A percentile compares a stretch with the other conserved stretches of the same genome.
Conservation (phyloP, 2,113 vertebrate genomes). For the Pluvianellus socialis region DNA sequence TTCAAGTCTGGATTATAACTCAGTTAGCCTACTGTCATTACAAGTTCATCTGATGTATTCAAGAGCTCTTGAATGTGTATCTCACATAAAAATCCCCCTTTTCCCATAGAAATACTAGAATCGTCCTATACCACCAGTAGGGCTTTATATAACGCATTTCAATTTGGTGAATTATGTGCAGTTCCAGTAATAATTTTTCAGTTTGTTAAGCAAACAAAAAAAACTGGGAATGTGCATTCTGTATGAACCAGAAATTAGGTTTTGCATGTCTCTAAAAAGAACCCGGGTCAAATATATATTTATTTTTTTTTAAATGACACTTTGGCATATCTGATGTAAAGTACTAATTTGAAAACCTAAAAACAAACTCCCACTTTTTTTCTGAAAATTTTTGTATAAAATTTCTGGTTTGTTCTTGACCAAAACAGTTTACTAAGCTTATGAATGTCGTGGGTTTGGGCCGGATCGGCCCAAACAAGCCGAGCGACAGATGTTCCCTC, state of each 20-base stretch:
- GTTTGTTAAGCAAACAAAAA: background rate
- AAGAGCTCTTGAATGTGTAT: background rate
- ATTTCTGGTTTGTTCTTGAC: background rate
- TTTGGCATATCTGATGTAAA: background rate
- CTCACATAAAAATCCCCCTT: background rate
- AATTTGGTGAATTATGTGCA: background rate
- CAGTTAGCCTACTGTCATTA: background rate
- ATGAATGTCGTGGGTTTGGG: too few relatives aligned
- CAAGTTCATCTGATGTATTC: background rate
- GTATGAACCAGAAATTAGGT: background rate
- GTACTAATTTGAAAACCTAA: background rate
- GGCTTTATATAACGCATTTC: background rate
- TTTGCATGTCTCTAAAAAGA: background rate
- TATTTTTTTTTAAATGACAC: background rate
- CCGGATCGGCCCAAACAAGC: too few relatives aligned
- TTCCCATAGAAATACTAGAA: background rate
- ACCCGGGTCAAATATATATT: background rate
- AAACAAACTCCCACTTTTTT: background rate
- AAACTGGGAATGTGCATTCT: background rate
- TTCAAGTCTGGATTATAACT: background rate
- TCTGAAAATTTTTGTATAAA: background rate
- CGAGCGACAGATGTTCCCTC: too few relatives aligned
- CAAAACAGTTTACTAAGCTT: background rate
- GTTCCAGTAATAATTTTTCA: background rate
- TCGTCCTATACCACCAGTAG: rapidly evolving